Percentiles rank a stretch among this genome's conserved stretches.
phyloP scores from a whole-genome alignment of 2,113 vertebrate genomes.

The Gobius niger region DNA sequence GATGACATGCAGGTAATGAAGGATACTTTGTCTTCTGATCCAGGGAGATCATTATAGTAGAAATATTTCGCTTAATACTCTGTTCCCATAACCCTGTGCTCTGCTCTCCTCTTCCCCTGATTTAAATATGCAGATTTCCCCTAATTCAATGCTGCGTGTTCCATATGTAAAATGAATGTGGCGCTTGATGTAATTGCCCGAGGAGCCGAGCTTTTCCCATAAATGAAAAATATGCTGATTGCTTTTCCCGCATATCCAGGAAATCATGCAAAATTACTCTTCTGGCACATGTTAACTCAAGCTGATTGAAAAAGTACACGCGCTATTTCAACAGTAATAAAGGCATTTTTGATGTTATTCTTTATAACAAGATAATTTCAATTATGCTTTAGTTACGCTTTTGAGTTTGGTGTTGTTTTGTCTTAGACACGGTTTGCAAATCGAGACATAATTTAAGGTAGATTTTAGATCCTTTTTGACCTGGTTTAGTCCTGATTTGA shows the following conservation, averaged over 20 bases:
- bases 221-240: constrained; percentile 62
- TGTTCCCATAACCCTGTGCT: constrained; percentile 1
- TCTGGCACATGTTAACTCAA: neutral
- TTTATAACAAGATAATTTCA: too few relatives aligned
- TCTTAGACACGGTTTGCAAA: too few relatives aligned
- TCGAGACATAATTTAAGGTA: too few relatives aligned
- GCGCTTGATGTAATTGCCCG: constrained; percentile 34
- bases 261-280: constrained; percentile 28
- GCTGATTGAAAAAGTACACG: constrained; percentile 11
- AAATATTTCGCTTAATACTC: too few relatives aligned
- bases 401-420: too few relatives aligned
- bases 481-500: too few relatives aligned
- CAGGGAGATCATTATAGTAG: too few relatives aligned
- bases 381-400: too few relatives aligned
- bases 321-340: neutral
- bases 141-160: constrained; percentile 23
- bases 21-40: too few relatives aligned
- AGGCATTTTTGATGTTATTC: neutral
- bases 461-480: too few relatives aligned
- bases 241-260: constrained; percentile 5
- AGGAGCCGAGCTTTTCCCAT: constrained; percentile 32
- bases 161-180: constrained; percentile 38
- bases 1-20: too few relatives aligned
- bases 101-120: neutral
- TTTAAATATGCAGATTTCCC: constrained; percentile 9